Base-by-base conservation (phyloP, 2,113 vertebrate species). In the Himantopus leucocephalus region DNA sequence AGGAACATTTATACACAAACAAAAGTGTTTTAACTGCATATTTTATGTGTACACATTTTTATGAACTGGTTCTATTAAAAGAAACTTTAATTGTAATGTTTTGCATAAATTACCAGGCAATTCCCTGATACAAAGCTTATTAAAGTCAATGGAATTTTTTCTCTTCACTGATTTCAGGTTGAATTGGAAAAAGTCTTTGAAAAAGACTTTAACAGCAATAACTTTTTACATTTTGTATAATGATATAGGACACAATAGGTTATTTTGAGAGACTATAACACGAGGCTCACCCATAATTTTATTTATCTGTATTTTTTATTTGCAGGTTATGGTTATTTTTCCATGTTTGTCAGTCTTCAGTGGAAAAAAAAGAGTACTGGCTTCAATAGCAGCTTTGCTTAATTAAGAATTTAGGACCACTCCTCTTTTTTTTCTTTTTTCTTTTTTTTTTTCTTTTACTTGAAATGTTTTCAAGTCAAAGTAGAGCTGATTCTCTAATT, bases 391-490 rank as follows among this genome's bases (percentile, higher is more conserved):
- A 89, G 63, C 76, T 95, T 91, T 81, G 34, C 35, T 84, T 94
- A 86, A 89, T 94, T 88, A 91, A 92, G 73, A 94, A 81, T 94
- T 94, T 91, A 32, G 53, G n/a, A 81, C 3, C n/a, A 24, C 27
- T 66, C 17, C 1, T 75, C 17, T 72, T 81, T n/a, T 76, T 67
- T 55, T 29, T 16, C 8, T 50, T 34, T 16, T 14, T 32, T 16
- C 16, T 37, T 23, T 37, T 53, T 39, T 26, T 37, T 17, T 32
- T 10, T 4, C 29, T 91, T 68, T 90, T 80, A 19, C 60, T 89
- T 91, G 34, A 72, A 92, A 76, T 78, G 62, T 91, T 97, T 94
- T 91, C 76, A 79, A 53, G 73, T 95, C 94, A 75, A 81, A 94
- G 62, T 29, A 53, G 73, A 92, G 62, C 83, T 85, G 53, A 76